These are phyloP conservation scores for Podiceps cristatus DNA, from an alignment of 2,113 vertebrate genomes.

Conservation along the genomic window DNA sequence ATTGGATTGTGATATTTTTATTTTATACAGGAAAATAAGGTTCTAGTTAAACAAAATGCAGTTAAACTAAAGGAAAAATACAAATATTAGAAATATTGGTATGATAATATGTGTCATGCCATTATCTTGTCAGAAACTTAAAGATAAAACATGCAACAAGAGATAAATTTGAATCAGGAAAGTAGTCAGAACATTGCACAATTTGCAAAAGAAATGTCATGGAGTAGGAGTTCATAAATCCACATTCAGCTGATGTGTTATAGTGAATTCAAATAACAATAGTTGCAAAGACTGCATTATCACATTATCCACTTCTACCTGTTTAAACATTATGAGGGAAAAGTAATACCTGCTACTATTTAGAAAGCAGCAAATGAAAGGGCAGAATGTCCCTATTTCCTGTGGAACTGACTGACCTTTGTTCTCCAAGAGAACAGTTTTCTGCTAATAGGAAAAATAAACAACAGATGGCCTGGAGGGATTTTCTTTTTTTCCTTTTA, in stretches of 20 bases:
- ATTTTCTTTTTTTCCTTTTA: conserved; percentile 2
- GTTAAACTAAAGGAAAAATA: neutral
- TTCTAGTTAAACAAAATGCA: neutral
- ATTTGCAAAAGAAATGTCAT: neutral
- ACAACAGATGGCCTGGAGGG: conserved; percentile 59
- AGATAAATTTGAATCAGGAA: neutral
- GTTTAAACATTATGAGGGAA: conserved; percentile 5
- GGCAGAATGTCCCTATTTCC: conserved; percentile 16
- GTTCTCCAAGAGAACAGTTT: conserved; percentile 49
- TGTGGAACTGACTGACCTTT: conserved; percentile 18
- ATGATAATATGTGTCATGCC: neutral
- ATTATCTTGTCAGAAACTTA: neutral
- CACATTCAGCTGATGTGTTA: neutral
- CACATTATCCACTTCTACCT: neutral
- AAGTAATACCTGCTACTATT: conserved; percentile 35
- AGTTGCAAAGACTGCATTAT: neutral
- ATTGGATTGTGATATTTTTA: neutral
- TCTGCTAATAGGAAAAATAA: conserved; percentile 64
- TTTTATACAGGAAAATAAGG: neutral
- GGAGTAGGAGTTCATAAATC: neutral
- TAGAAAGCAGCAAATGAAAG: conserved; percentile 33
- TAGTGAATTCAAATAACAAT: neutral
- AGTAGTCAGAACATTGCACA: neutral
- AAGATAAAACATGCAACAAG: neutral
- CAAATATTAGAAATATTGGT: neutral